Evolutionary conservation across 2,888 invertebrate species (phyloP), one percentile per base, ranked within the genome.

Genomic region (Parthenolecanium corni): DNA sequence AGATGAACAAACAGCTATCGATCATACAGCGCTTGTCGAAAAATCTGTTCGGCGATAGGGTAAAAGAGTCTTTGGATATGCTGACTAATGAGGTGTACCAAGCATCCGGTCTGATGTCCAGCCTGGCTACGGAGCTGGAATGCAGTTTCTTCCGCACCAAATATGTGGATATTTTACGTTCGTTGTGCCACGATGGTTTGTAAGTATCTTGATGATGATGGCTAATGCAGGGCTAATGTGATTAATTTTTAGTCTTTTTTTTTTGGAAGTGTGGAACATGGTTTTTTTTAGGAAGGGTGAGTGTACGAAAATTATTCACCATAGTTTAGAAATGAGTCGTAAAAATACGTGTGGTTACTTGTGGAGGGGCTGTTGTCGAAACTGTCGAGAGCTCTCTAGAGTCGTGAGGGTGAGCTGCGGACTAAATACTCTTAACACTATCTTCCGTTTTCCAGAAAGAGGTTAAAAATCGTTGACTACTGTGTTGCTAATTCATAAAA

Each of bases 101-200:
- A 67, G 85, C 88, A 68, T 67, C 66, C 12, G 68, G 67, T 31
- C 68, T 71, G 64, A 69, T 71, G 36, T 71, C 76, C n/a, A 74
- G 78, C 62, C 73, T 83, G 47, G 80, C 82, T 2, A 82, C 86
- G 2, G 78, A 86, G 65, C 83, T 92, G 24, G 89, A 91, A 73
- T 94, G 93, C 72, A 84, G 85, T 70, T 82, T 82, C 67, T 81
- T 92, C 68, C 86, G 93, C 72, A 82, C 84, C 12, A 86, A 88
- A 74, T 93, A 92, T 74, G 78, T 87, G 69, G 79, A 82, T 51
- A 88, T 87, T 14, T 83, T 89, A 3, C 79, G 85, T 61, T 86
- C 89, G 16, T 79, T 89, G 24, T 94, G 94, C 74, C 86, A 87
- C 70, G 83, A 85, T 3, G 87, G 89, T 42, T 73, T 93, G 74